Evolutionary conservation across 23 tunicate genomes (phyloP).

Genomic region (Phallusia fumigata): DNA sequence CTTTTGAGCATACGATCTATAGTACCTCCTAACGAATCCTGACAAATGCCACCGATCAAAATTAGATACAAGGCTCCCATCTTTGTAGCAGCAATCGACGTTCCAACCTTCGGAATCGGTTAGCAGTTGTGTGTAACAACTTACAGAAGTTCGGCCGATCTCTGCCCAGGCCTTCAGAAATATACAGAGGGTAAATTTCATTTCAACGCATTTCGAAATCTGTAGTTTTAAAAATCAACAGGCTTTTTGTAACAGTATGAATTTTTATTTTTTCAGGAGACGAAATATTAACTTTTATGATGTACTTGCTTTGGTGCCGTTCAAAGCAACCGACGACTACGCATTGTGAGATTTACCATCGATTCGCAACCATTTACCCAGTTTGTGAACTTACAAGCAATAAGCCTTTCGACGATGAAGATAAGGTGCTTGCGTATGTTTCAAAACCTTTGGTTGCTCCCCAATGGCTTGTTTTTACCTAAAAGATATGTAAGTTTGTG

Average conservation of each 20-base stretch:
- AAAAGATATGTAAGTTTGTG: background rate
- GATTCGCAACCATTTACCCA: no score
- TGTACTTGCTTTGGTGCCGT: no score
- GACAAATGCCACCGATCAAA: constrained; percentile 57
- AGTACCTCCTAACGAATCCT: constrained; percentile 74
- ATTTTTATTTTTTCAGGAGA: no score
- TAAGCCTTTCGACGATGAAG: background rate
- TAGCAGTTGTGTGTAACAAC: constrained; percentile 45
- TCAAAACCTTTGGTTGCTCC: constrained; percentile 11
- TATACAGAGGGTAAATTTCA: background rate
- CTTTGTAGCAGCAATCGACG: constrained; percentile 79
- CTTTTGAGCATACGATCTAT: background rate
- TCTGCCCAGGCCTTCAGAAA: constrained; percentile 3
- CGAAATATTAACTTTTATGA: no score
- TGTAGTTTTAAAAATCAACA: no score
- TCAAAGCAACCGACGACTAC: no score
- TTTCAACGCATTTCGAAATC: background rate
- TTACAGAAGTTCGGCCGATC: background rate
- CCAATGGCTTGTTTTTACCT: constrained; percentile 43
- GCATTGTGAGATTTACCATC: no score
- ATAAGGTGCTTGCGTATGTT: background rate
- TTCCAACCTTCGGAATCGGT: constrained; percentile 71
- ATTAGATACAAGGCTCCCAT: constrained; percentile 33
- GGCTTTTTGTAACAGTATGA: no score
- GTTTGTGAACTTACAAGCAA: constrained; percentile 11